Evolutionary conservation across 2,888 invertebrate species (phyloP).

Genomic region (Plagiodera versicolora): DNA sequence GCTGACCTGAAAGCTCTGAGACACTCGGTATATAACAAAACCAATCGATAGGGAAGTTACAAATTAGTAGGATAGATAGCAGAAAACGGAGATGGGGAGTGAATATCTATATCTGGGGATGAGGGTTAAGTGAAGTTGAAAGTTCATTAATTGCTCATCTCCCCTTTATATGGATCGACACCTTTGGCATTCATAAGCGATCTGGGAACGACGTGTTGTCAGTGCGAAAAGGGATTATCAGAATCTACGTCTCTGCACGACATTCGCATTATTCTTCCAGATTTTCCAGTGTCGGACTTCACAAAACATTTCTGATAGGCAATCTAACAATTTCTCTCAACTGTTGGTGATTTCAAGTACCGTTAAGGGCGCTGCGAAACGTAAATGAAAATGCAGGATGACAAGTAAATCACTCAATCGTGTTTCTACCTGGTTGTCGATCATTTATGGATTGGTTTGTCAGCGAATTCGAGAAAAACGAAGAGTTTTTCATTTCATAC

Average conservation of each 20-base stretch:
- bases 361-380: too few species aligned
- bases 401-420: too few species aligned
- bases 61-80: slow-evolving; percentile 25
- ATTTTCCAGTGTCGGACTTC: slow-evolving; percentile 24
- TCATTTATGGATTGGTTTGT: too few species aligned
- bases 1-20: too few species aligned
- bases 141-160: slow-evolving; percentile 54
- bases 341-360: too few species aligned
- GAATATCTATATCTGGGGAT: slow-evolving; percentile 25
- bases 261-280: slow-evolving; percentile 22
- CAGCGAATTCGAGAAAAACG: too few species aligned
- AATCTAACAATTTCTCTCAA: too few species aligned
- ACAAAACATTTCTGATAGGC: too few species aligned
- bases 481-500: too few species aligned
- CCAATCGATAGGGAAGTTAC: slow-evolving; percentile 26
- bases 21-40: slow-evolving; percentile 9
- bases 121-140: slow-evolving; percentile 37
- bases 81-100: slow-evolving; percentile 23
- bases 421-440: too few species aligned
- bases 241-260: slow-evolving; percentile 24
- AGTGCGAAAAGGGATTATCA: slow-evolving; percentile 50
- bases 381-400: too few species aligned
- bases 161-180: slow-evolving; percentile 53
- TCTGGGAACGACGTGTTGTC: slow-evolving; percentile 53
- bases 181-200: slow-evolving; percentile 54